Conservation (phyloP, 2,888 invertebrate species). For the Axea sp. region DNA sequence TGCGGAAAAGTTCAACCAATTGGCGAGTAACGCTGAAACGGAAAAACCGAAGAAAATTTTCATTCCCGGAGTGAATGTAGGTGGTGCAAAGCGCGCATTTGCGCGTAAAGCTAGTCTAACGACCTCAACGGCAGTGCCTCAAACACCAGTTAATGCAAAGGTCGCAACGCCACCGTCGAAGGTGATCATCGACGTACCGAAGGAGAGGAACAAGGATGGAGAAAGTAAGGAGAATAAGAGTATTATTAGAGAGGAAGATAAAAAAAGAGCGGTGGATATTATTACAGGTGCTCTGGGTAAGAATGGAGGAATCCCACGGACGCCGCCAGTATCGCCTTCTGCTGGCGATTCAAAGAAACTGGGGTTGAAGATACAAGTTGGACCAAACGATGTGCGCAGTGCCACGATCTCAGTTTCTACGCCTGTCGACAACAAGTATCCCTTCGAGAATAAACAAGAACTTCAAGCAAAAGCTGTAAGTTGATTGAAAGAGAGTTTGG, state of each 20-base stretch:
- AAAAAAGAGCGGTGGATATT: conserved; percentile 74
- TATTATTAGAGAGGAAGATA: conserved; percentile 71
- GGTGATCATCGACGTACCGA: conserved; percentile 74
- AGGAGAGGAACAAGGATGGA: conserved; percentile 57
- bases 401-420: conserved; percentile 78
- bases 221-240: conserved; percentile 64
- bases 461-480: conserved; percentile 67
- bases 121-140: conserved; percentile 68
- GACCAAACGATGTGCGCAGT: conserved; percentile 76
- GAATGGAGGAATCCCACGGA: conserved; percentile 69
- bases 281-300: conserved; percentile 75
- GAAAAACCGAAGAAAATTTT: conserved; percentile 89
- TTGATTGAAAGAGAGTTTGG: conserved; percentile 7
- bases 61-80: conserved; percentile 90
- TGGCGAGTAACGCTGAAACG: conserved; percentile 70
- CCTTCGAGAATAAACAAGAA: conserved; percentile 70
- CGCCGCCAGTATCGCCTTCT: conserved; percentile 75
- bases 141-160: conserved; percentile 73
- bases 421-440: conserved; percentile 74
- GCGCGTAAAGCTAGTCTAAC: conserved; percentile 87
- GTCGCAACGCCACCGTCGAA: conserved; percentile 71
- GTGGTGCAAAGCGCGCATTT: conserved; percentile 92
- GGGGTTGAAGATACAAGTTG: conserved; percentile 75
- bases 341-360: conserved; percentile 73
- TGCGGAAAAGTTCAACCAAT: conserved; percentile 85